A percentile compares a stretch with the other conserved stretches of the same genome.
Conservation (phyloP, 2,797 vertebrate species). For the Cercopithecus petaurista region DNA sequence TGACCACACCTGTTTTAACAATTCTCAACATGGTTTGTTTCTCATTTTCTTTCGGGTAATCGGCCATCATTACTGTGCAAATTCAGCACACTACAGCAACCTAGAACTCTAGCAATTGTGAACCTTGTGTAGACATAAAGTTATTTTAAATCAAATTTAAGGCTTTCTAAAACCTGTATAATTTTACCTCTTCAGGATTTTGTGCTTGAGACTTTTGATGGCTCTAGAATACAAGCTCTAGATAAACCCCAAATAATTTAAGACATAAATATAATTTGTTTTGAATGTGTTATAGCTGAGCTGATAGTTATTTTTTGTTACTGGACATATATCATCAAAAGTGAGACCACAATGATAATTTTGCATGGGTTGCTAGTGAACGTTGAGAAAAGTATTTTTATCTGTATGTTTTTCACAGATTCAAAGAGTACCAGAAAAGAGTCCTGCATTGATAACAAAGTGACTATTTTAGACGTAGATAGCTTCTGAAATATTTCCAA, state of each 20-base stretch:
- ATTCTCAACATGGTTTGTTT: background rate
- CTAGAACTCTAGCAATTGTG: background rate
- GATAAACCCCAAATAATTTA: background rate
- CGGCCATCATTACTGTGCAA: background rate
- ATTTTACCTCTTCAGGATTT: background rate
- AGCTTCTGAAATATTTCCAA: background rate
- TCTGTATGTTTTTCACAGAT: background rate
- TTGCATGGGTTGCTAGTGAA: background rate
- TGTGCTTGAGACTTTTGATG: background rate
- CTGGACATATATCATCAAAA: background rate
- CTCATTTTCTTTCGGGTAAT: background rate
- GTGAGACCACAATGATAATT: background rate
- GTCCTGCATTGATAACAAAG: background rate
- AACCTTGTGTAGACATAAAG: rapidly evolving
- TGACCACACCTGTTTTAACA: background rate
- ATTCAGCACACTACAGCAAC: background rate
- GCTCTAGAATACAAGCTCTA: background rate
- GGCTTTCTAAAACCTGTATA: background rate
- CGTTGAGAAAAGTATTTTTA: background rate
- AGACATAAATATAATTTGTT: background rate
- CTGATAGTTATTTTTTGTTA: background rate
- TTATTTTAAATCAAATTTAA: background rate
- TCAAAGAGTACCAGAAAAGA: background rate
- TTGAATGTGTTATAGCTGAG: background rate
- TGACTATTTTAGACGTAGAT: background rate